These are phyloP conservation scores for Catharus bicknelli DNA, from an alignment of 2,113 vertebrate species.

Conservation along the genomic window DNA sequence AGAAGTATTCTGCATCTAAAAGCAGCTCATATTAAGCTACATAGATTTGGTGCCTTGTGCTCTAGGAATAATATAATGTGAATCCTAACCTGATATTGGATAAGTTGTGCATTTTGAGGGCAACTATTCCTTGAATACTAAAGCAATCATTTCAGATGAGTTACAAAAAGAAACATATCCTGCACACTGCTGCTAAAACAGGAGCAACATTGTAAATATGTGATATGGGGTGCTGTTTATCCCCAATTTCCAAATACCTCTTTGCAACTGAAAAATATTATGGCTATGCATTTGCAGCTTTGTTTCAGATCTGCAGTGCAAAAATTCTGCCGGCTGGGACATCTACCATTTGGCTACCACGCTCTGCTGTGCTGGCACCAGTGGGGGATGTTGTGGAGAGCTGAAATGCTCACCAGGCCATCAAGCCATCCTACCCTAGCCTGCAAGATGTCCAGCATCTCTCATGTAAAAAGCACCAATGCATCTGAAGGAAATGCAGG, in stretches of 20 bases:
- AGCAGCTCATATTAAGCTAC: not conserved
- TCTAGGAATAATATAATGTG: not conserved
- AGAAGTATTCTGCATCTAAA: not conserved
- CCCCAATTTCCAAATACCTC: not conserved
- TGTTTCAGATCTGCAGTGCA: not conserved
- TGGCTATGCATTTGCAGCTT: not conserved
- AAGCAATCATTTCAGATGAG: not conserved
- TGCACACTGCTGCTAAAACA: not conserved
- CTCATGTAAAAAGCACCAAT: not conserved
- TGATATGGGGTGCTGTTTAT: not conserved
- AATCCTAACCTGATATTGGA: not conserved
- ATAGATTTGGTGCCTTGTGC: not conserved
- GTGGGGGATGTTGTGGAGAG: accelerated
- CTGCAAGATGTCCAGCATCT: not conserved
- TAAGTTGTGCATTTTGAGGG: not conserved
- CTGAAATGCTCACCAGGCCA: not conserved
- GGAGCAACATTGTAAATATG: not conserved
- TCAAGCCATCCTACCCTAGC: not conserved
- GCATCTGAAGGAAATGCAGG: accelerated
- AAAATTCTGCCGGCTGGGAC: not conserved
- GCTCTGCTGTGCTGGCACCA: not conserved
- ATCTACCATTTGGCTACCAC: accelerated
- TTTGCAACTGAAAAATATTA: not conserved
- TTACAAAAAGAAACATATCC: not conserved
- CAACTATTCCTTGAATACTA: not conserved